These are phyloP conservation scores for Zophobas atratus DNA, from an alignment of 1,140 invertebrate species.

Conservation along the genomic window DNA sequence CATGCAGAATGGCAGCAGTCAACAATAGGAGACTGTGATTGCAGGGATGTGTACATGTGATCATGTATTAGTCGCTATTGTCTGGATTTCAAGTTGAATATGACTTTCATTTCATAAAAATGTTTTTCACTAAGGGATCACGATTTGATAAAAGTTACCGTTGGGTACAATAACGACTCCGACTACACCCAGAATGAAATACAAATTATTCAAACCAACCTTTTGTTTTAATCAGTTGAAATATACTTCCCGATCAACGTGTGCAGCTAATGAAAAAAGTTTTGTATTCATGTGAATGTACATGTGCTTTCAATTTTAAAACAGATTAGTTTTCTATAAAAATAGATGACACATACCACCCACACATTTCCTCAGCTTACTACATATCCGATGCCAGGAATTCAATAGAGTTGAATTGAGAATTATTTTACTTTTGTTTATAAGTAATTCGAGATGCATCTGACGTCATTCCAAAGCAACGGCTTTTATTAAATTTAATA, in stretches of 20 bases:
- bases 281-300: not conserved
- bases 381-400: too few relatives aligned
- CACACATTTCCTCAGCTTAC: too few relatives aligned
- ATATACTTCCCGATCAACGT: not conserved
- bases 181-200: not conserved
- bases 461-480: too few relatives aligned
- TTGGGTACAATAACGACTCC: not conserved
- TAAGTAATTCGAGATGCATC: too few relatives aligned
- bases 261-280: not conserved
- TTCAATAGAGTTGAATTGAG: too few relatives aligned
- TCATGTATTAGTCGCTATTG: slow-evolving; percentile 16
- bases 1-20: slow-evolving; percentile 28
- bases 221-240: not conserved
- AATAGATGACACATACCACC: too few relatives aligned
- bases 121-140: slow-evolving; percentile 5
- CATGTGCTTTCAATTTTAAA: too few relatives aligned
- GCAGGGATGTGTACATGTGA: slow-evolving; percentile 30
- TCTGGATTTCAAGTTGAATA: slow-evolving; percentile 15
- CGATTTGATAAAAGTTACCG: slow-evolving; percentile 4
- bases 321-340: too few relatives aligned
- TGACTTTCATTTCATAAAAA: not conserved
- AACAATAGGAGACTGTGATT: slow-evolving; percentile 25
- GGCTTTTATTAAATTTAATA: too few relatives aligned
- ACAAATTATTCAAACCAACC: not conserved
- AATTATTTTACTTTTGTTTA: too few relatives aligned